Percentiles rank a stretch among this genome's conserved stretches.
Conservation (phyloP, 2,888 invertebrate species). For the Pristionchus maxplancki region DNA sequence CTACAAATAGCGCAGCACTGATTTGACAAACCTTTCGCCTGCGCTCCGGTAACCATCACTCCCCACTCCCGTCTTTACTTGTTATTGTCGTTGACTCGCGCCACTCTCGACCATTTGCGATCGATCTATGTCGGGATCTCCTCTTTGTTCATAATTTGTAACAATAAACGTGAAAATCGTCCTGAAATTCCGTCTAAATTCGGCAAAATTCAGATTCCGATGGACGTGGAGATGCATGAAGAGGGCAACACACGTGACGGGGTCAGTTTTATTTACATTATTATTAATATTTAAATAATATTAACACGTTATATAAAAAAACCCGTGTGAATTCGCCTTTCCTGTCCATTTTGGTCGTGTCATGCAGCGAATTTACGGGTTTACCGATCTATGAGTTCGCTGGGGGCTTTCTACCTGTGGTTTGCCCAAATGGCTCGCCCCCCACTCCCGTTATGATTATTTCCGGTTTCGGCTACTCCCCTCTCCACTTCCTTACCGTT, state of each 20-base stretch:
- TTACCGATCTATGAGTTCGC: neutral
- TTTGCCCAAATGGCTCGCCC: neutral
- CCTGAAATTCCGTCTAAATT: neutral
- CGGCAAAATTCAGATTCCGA: neutral
- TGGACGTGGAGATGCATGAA: constrained; percentile 25
- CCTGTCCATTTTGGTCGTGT: too few species aligned
- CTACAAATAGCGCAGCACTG: neutral
- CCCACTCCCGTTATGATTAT: constrained; percentile 24
- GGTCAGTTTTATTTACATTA: neutral
- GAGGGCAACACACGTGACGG: constrained; percentile 20
- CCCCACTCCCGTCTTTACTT: neutral
- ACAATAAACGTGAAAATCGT: neutral
- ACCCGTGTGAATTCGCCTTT: too few species aligned
- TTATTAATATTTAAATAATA: neutral
- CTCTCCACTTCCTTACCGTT: constrained; percentile 3
- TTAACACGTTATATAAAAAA: neutral
- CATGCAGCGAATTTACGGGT: neutral
- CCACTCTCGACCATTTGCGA: neutral
- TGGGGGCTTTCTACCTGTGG: neutral
- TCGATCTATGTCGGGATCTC: neutral
- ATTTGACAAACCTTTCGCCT: neutral
- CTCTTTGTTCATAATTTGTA: neutral
- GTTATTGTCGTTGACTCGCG: neutral
- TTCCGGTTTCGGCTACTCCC: constrained; percentile 19
- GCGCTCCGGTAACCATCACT: neutral